Base-by-base conservation (phyloP, 2,888 invertebrate genomes). In the Drosophila quasianomalipes region DNA sequence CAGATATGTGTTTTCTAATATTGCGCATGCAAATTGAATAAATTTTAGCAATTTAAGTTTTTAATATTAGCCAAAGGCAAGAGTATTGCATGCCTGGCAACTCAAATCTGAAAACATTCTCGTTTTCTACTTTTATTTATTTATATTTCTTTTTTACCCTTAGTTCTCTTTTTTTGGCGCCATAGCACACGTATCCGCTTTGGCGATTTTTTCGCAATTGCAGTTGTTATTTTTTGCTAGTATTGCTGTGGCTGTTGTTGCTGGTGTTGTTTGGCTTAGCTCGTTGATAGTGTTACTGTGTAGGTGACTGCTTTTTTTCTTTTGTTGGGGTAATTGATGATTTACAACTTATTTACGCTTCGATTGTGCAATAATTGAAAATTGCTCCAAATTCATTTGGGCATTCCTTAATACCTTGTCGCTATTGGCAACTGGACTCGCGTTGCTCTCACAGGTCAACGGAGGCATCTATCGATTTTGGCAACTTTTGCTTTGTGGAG, bases 301-400 rank as follows among this genome's bases (percentile, higher is more conserved):
- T 65, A 70, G 76, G 68, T 81, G 70, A 74, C 61, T 76, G 72
- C 66, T 16, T 26, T 44, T 47, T 26, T 47, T 16, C 47, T 47
- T 47, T 47, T 26, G 47, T 26, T 26, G 26, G 71, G 80, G 81
- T 90, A 91, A 91, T 91, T 91, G 91, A 91, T 91, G 91, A 90
- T 90, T 89, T 89, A 90, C 91, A 89, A 90, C 91, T 90, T 87
- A 88, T 91, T 91, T 89, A 88, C 91, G 91, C 90, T 91, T 89
- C 87, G 83, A 83, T 91, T 89, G 89, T 82, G 88, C 83, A 88
- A 87, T 91, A 91, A 91, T 91, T 91, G 90, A 91, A 91, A 91
- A 85, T 82, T 85, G 84, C 78, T 84, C 85, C 71, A 79, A 86
- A 89, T 86, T 86, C 85, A 85, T 88, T 85, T 78, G 72, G 70